These are phyloP conservation scores for Amiota minor DNA, from an alignment of 2,888 invertebrate species.

Conservation along the genomic window DNA sequence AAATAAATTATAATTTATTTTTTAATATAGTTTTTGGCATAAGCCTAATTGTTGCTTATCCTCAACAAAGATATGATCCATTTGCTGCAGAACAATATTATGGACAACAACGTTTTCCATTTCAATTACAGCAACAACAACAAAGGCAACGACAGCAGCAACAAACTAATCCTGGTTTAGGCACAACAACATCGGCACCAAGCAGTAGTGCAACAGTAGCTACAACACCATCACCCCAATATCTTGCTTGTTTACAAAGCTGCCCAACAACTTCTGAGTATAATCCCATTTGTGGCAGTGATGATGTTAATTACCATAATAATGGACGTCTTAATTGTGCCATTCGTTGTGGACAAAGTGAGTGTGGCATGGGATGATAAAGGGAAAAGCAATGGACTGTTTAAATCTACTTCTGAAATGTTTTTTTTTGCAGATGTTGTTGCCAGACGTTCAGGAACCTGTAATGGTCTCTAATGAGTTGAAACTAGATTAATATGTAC, in stretches of 20 bases:
- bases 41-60: neutral
- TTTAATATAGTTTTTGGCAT: neutral
- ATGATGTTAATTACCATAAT: constrained; percentile 67
- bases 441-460: constrained; percentile 40
- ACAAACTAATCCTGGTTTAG: neutral
- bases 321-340: constrained; percentile 65
- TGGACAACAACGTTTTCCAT: neutral
- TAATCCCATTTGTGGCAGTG: constrained; percentile 72
- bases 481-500: neutral
- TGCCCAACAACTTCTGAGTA: constrained; percentile 69
- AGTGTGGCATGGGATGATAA: constrained; percentile 36
- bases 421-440: constrained; percentile 35
- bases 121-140: constrained; percentile 12
- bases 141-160: neutral
- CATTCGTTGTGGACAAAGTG: constrained; percentile 65
- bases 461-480: constrained; percentile 28
- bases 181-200: constrained; percentile 4
- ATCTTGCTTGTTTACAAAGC: constrained; percentile 54
- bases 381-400: too few species aligned
- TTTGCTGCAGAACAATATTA: constrained; percentile 4
- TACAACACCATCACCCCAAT: constrained; percentile 57
- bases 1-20: neutral
- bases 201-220: constrained; percentile 33
- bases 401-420: too few species aligned
- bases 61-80: neutral